Evolutionary conservation across 2,797 vertebrate genomes (phyloP), one percentile per base, ranked within the genome.

Genomic region (Muscicapa comitata): DNA sequence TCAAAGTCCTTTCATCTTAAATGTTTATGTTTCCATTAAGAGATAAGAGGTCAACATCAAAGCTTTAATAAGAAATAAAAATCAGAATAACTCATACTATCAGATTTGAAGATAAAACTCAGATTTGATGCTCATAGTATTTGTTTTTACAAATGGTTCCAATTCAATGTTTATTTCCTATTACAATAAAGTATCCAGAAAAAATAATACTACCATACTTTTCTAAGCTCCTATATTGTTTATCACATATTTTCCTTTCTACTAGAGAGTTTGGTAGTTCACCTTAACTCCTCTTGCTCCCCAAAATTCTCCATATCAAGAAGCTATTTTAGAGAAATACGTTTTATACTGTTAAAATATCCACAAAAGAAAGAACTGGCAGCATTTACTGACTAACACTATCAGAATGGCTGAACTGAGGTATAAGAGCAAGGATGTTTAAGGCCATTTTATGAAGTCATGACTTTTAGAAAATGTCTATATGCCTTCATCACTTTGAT

Each of bases 11-110:
- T 93, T 88, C 28, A 94, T 86, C 65, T 50, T 74, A 62, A 75
- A 74, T 92, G 73, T 98, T 97, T 98, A 97, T 90, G 96, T 96
- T 61, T 91, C n/a, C 50, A 78, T 54, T 85, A 93, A 72, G 28
- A 91, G 55, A 88, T 45, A 96, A 70, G 42, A 87, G 53, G 72
- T 82, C 70, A 85, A 88, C 26, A 92, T 61, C 93, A 96, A 93
- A 81, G 79, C 55, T 73, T 78, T 71, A 21, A 17, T 28, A 80
- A 38, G 18, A 84, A 83, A 57, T 50, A 83, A 75, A 81, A 84
- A 51, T 86, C 66, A 92, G 76, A 89, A 23, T 92, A 92, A 85
- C 11, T 86, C 51, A 58, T 42, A 51, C 23, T 68, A 92, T 90
- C 70, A 95, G 57, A 94, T 93, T 81, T 80, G 57, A 88, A 85